Evolutionary conservation across 2,888 invertebrate species (phyloP).

Genomic region (Rhingia rostrata): DNA sequence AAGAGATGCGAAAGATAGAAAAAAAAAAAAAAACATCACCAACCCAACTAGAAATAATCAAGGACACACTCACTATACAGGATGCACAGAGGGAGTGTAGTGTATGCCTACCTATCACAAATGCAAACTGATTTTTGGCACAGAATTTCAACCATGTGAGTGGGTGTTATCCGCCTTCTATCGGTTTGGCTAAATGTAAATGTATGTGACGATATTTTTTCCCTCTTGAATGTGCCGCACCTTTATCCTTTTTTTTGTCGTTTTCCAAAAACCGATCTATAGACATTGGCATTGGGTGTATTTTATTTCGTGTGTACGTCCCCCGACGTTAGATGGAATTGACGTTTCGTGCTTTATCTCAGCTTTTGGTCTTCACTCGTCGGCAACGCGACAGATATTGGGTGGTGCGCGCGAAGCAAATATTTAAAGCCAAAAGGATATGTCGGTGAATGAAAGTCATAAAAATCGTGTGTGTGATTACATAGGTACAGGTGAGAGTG

Average conservation of each 20-base stretch:
- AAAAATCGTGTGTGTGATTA: neutral
- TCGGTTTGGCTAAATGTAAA: neutral
- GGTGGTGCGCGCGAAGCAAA: constrained; percentile 17
- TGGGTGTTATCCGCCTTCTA: neutral
- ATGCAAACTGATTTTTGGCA: constrained; percentile 1
- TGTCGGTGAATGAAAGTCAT: constrained; percentile 29
- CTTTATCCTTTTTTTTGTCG: neutral
- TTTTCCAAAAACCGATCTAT: neutral
- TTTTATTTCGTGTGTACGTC: neutral
- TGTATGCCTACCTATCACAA: neutral
- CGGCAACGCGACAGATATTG: constrained; percentile 13
- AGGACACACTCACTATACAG: neutral
- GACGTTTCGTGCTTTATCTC: constrained; percentile 35
- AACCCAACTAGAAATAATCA: constrained; percentile 1
- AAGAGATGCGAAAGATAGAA: too few species aligned
- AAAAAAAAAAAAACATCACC: neutral
- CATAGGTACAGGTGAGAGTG: neutral
- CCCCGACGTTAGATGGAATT: constrained; percentile 14
- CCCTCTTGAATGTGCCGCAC: neutral
- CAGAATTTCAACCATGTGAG: neutral
- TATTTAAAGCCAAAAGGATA: constrained; percentile 33
- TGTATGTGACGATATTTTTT: constrained; percentile 1
- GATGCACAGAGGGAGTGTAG: neutral
- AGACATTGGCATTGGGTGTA: neutral
- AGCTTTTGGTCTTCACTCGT: neutral